Base-by-base conservation (phyloP, 2,113 vertebrate genomes). In the Melanerpes formicivorus region DNA sequence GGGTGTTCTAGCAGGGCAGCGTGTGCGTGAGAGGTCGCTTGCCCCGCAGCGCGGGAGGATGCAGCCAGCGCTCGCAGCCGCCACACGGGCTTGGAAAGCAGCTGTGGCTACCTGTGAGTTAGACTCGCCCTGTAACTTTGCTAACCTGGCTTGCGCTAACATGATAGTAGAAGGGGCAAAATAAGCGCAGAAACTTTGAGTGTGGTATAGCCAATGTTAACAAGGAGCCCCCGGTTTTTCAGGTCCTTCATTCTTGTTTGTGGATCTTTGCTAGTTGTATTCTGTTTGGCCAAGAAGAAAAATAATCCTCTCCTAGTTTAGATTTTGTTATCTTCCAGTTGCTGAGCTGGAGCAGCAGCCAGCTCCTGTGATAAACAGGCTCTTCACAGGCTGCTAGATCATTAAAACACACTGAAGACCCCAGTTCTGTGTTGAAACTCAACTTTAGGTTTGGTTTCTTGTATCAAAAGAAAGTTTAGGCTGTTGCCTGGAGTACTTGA, bases 51-150 rank as follows among this genome's bases (percentile, higher is more conserved):
- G 3, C 3, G 8, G 1, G 6, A n/a, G 44, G 44, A 54, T 18
- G 54, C 21, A 2, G 29, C 3, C 4, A 1, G 50, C 0, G 1
- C 62, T 32, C 1, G 0, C n/a, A 59, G 60, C 13, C 10, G 4
- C 9, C 6, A 1, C 8, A 14, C 11, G 3, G 15, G 14, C 65
- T 27, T 3, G 21, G 23, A 10, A 78, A 32, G 50, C 0, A 2
- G 3, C 52, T 6, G 50, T 12, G 56, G 22, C 19, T 26, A 0
- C 6, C 0, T 1, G 29, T 15, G 9, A 46, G 3, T 6, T 7
- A 3, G 50, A 58, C 74, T 32, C 3, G 0, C 18, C 5, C 3
- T 0, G 17, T 46, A 58, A 58, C 62, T 46, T 50, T 10, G 10
- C 59, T 25, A 32, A 12, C 56, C 58, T 60, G 1, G 0, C 48